These are phyloP conservation scores for Athalia circularis DNA, from an alignment of 2,888 invertebrate species.

Conservation along the genomic window DNA sequence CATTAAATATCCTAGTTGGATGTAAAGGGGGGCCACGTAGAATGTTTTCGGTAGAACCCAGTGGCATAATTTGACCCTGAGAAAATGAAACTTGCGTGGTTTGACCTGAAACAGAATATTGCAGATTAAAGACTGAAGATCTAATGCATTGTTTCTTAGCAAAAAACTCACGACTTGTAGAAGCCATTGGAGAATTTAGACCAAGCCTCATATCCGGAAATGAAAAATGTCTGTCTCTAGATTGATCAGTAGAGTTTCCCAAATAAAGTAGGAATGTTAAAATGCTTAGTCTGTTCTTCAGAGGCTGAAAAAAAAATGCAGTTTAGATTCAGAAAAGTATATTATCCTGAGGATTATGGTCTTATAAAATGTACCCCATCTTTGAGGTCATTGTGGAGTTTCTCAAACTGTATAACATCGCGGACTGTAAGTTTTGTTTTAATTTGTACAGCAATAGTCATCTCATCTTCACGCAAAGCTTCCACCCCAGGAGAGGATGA, in stretches of 20 bases:
- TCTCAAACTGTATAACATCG: conserved; percentile 67
- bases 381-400: conserved; percentile 68
- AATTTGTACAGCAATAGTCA: conserved; percentile 64
- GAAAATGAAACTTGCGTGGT: conserved; percentile 60
- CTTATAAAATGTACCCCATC: conserved; percentile 62
- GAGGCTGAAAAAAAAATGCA: conserved; percentile 55
- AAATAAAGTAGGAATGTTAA: conserved; percentile 66
- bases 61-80: conserved; percentile 63
- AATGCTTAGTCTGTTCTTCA: conserved; percentile 65
- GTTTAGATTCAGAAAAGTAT: conserved; percentile 4
- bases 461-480: conserved; percentile 67
- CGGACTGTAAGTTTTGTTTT: conserved; percentile 65
- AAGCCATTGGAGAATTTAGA: conserved; percentile 62
- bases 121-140: background rate
- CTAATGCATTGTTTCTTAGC: too few relatives aligned
- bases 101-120: conserved; percentile 55
- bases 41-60: conserved; percentile 59
- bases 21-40: conserved; percentile 54
- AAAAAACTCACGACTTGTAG: conserved; percentile 64
- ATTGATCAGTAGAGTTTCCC: conserved; percentile 61
- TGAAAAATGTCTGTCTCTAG: conserved; percentile 62
- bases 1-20: conserved; percentile 62
- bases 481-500: conserved; percentile 68
- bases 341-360: conserved; percentile 40
- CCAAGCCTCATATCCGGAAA: conserved; percentile 66